Evolutionary conservation across 2,797 vertebrate genomes (phyloP).

Genomic region (Sebastes alutus): DNA sequence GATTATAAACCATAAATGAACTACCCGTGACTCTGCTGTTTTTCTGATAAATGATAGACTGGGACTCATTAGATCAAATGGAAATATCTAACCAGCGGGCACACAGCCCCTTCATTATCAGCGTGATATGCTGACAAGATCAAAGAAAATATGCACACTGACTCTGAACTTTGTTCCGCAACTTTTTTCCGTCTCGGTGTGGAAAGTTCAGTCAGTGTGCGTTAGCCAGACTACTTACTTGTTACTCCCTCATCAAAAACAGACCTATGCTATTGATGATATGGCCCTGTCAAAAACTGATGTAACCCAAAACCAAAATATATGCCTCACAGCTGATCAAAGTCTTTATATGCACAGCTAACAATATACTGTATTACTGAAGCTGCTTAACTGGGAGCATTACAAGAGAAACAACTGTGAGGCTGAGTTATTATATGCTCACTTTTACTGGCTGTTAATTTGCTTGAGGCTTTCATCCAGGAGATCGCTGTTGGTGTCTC

Average conservation of each 20-base stretch:
- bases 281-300: conserved; percentile 45
- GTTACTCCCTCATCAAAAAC: conserved; percentile 48
- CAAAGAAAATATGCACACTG: conserved; percentile 37
- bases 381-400: not conserved
- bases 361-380: not conserved
- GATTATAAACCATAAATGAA: not conserved
- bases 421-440: not conserved
- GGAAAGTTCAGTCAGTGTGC: conserved; percentile 33
- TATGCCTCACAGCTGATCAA: conserved; percentile 48
- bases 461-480: not conserved
- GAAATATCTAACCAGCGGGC: conserved; percentile 31
- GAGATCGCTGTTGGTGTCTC: not conserved
- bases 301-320: conserved; percentile 48
- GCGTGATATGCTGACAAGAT: conserved; percentile 55
- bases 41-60: conserved; percentile 26
- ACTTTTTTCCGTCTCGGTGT: conserved; percentile 13
- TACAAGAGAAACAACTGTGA: not conserved
- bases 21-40: not conserved
- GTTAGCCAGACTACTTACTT: conserved; percentile 42
- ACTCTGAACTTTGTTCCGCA: conserved; percentile 50
- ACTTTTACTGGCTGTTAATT: not conserved
- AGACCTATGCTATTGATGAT: conserved; percentile 41
- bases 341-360: conserved; percentile 19
- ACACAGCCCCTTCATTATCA: conserved; percentile 42
- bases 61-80: conserved; percentile 51